Evolutionary conservation across 1,140 invertebrate genomes (phyloP).

Genomic region (Sipha flava): DNA sequence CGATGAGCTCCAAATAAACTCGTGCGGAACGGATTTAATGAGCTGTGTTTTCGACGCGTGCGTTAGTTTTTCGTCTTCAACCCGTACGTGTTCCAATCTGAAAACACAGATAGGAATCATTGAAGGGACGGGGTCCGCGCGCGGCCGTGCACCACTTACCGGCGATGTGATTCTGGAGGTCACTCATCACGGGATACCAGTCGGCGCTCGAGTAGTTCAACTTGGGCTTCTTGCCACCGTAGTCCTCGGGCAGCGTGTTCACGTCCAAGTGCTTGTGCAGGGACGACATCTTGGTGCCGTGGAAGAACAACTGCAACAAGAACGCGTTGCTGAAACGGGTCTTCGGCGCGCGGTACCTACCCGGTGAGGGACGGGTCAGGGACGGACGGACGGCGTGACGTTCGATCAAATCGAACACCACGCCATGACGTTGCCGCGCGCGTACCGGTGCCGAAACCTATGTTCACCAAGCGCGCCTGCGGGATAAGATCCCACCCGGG

Average conservation of each 20-base stretch:
- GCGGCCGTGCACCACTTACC: no score
- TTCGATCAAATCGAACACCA: no score
- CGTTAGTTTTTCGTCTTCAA: neutral
- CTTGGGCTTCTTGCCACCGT: constrained; percentile 61
- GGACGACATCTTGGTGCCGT: constrained; percentile 62
- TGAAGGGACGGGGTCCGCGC: neutral
- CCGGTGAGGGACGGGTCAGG: no score
- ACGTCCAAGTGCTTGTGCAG: constrained; percentile 61
- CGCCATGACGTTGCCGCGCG: no score
- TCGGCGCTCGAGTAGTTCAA: constrained; percentile 64
- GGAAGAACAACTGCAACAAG: constrained; percentile 59
- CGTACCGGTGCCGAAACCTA: no score
- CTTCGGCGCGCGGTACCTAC: no score
- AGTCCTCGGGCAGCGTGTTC: constrained; percentile 61
- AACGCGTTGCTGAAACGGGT: neutral
- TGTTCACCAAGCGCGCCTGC: no score
- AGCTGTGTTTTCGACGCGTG: neutral
- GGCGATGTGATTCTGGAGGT: constrained; percentile 53
- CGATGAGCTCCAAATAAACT: neutral
- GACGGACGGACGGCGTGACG: no score
- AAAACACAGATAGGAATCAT: neutral
- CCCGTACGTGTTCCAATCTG: constrained; percentile 11
- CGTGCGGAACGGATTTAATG: neutral
- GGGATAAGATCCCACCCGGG: no score
- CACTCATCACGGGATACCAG: constrained; percentile 60